phyloP scores from a whole-genome alignment of 2,888 invertebrate species.

The Heliconius cydno region DNA sequence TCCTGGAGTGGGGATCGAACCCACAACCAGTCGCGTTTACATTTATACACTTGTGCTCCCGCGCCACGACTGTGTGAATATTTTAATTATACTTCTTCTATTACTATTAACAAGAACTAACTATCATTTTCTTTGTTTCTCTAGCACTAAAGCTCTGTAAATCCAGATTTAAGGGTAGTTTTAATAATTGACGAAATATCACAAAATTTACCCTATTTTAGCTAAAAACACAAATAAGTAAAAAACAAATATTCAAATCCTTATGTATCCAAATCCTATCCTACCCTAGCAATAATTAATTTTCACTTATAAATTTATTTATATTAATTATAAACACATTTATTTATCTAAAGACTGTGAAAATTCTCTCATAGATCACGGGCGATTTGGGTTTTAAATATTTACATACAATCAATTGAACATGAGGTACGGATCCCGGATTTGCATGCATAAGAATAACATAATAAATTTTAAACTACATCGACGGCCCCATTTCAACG shows the following conservation, averaged over 20 bases:
- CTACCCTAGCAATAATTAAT: not conserved
- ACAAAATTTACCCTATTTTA: no score
- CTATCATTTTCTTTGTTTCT: no score
- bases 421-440: not conserved
- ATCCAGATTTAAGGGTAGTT: no score
- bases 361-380: constrained; percentile 1
- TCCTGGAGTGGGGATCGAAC: no score
- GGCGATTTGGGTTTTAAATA: not conserved
- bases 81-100: no score
- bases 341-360: not conserved
- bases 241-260: not conserved
- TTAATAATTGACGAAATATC: no score
- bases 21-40: no score
- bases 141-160: no score
- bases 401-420: constrained; percentile 22
- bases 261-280: no score
- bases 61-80: no score
- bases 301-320: constrained; percentile 4
- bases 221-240: not conserved
- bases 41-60: no score
- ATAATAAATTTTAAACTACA: not conserved
- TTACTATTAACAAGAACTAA: no score
- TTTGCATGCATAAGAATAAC: constrained; percentile 8
- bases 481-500: not conserved
- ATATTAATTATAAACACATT: not conserved